Evolutionary conservation across 2,113 vertebrate genomes (phyloP).

Genomic region (Platycercus adscitus): DNA sequence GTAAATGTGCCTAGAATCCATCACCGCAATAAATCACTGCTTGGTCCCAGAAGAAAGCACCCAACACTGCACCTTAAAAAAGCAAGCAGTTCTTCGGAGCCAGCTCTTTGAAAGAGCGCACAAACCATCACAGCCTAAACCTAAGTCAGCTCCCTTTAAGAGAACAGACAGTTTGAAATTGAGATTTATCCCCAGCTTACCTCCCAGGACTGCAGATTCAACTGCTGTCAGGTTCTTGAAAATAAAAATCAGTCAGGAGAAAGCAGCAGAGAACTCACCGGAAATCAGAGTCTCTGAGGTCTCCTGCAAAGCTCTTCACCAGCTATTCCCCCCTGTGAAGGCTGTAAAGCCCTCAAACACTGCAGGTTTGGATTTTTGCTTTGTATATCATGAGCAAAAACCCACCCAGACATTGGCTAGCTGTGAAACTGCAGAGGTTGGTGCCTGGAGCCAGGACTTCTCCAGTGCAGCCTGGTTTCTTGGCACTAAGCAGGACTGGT

Average conservation of each 20-base stretch:
- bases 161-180: constrained; percentile 38
- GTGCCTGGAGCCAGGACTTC: background rate
- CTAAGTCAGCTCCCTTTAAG: constrained; percentile 40
- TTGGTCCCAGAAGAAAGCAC: background rate
- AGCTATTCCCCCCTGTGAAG: background rate
- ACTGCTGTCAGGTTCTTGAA: constrained; percentile 58
- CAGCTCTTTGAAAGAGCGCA: background rate
- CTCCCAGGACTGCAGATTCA: constrained; percentile 57
- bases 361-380: background rate
- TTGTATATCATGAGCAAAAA: background rate
- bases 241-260: constrained; percentile 68
- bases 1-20: constrained; percentile 4
- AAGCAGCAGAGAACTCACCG: constrained; percentile 61
- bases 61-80: background rate
- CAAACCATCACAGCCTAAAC: background rate
- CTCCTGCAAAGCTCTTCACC: background rate
- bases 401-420: background rate
- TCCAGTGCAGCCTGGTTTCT: background rate
- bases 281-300: constrained; percentile 54
- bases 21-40: constrained; percentile 17
- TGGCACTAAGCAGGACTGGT: background rate
- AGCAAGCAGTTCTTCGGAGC: background rate
- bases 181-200: constrained; percentile 75
- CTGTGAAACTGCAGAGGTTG: background rate
- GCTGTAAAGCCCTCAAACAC: background rate